These are phyloP conservation scores for Drosophila micromelanica DNA, from an alignment of 1,140 invertebrate species.

Conservation along the genomic window DNA sequence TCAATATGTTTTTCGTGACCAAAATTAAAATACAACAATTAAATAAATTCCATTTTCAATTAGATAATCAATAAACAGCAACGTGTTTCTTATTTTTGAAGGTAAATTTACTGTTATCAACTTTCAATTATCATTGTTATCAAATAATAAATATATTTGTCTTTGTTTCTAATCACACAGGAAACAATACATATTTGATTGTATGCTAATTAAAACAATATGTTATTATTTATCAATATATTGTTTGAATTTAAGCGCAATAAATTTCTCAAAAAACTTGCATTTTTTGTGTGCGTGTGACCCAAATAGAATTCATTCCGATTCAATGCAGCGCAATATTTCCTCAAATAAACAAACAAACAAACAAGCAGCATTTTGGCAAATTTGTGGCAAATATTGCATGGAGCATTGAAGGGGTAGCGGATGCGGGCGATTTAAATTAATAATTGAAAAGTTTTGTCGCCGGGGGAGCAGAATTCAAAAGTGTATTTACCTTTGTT, in stretches of 20 bases:
- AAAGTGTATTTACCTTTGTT: background rate
- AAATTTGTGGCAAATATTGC: constrained; percentile 31
- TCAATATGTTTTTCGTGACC: too few relatives aligned
- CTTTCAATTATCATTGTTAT: background rate
- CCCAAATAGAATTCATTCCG: constrained; percentile 50
- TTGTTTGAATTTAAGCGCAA: constrained; percentile 2
- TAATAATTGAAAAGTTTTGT: constrained; percentile 63
- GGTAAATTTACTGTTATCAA: too few relatives aligned
- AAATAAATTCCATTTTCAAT: too few relatives aligned
- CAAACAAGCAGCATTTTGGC: constrained; percentile 26
- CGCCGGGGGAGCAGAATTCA: background rate
- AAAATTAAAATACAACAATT: too few relatives aligned
- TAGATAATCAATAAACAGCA: too few relatives aligned
- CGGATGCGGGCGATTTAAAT: constrained; percentile 47
- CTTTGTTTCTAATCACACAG: background rate
- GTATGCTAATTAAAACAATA: constrained; percentile 11
- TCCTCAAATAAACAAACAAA: constrained; percentile 58
- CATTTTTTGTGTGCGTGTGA: constrained; percentile 47
- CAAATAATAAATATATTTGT: background rate
- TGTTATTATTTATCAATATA: background rate
- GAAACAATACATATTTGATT: background rate
- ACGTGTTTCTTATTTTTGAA: too few relatives aligned
- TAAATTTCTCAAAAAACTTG: constrained; percentile 12
- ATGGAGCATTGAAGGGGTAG: background rate
- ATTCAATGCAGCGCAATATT: constrained; percentile 55